These are phyloP conservation scores for Atherinosoma microstoma DNA, from an alignment of 2,797 vertebrate genomes.

Conservation along the genomic window DNA sequence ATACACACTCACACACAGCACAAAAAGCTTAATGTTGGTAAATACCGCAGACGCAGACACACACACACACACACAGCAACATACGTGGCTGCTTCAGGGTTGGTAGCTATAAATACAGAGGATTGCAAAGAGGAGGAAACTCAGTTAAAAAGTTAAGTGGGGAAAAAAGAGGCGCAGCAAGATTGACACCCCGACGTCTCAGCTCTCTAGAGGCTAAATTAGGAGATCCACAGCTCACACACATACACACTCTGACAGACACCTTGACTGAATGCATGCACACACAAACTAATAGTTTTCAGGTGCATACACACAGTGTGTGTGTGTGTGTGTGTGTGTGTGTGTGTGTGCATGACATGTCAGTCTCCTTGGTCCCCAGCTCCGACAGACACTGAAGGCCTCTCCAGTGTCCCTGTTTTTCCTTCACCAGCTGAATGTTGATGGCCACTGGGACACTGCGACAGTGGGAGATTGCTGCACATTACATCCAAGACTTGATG, in stretches of 20 bases:
- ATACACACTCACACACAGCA: conserved; percentile 45
- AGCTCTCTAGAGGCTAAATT: conserved; percentile 85
- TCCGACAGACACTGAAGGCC: conserved; percentile 63
- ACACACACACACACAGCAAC: conserved; percentile 32
- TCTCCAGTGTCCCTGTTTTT: conserved; percentile 59
- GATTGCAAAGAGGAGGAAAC: conserved; percentile 81
- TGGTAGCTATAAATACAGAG: conserved; percentile 82
- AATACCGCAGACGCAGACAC: conserved; percentile 59
- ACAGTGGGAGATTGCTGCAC: conserved; percentile 25
- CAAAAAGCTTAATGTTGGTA: conserved; percentile 79
- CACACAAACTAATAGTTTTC: background rate
- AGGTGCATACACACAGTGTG: conserved; percentile 30
- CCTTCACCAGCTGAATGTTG: conserved; percentile 65
- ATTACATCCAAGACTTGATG: conserved; percentile 6
- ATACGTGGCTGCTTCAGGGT: conserved; percentile 74
- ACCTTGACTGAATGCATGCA: conserved; percentile 50
- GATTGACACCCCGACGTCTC: conserved; percentile 82
- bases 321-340: background rate
- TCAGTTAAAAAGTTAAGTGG: conserved; percentile 85
- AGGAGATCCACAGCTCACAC: conserved; percentile 75
- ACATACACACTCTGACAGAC: conserved; percentile 53
- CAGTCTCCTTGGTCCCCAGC: conserved; percentile 61
- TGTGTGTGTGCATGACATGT: conserved; percentile 47
- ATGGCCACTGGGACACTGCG: conserved; percentile 60
- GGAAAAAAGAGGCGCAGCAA: conserved; percentile 76